These are phyloP conservation scores for Danio choprae DNA, from an alignment of 2,797 vertebrate species.

Conservation along the genomic window DNA sequence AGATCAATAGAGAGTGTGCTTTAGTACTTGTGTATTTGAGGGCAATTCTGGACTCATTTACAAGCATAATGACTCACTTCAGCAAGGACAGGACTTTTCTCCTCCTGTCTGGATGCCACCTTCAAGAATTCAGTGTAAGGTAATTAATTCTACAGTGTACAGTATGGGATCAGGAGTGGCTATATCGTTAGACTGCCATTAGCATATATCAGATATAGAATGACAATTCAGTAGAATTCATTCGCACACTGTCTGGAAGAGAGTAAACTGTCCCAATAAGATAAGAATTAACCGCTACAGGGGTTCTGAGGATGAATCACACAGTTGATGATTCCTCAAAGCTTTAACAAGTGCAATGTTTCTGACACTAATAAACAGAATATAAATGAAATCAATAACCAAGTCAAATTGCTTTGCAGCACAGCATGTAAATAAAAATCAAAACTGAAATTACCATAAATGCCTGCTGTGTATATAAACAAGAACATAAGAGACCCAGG, in stretches of 20 bases:
- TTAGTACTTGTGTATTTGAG: conserved; percentile 17
- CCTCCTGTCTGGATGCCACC: background rate
- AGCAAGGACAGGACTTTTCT: conserved; percentile 28
- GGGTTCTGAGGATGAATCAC: background rate
- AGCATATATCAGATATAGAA: background rate
- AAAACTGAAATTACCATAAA: background rate
- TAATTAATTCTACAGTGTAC: conserved; percentile 24
- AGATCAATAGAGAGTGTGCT: conserved; percentile 30
- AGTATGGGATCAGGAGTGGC: background rate
- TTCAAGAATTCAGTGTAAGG: background rate
- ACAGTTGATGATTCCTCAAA: background rate
- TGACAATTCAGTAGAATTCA: background rate
- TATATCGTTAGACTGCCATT: background rate
- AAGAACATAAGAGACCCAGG: background rate
- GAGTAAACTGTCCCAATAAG: background rate
- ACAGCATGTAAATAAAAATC: background rate
- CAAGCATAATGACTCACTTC: conserved; percentile 33
- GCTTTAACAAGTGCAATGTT: background rate
- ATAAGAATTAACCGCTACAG: background rate
- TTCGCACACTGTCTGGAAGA: background rate
- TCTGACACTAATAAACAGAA: background rate
- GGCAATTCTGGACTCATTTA: conserved; percentile 40
- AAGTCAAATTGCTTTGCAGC: background rate
- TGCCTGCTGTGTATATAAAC: background rate
- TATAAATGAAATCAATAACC: background rate